Evolutionary conservation across 2,113 vertebrate genomes (phyloP).

Genomic region (Charina bottae): DNA sequence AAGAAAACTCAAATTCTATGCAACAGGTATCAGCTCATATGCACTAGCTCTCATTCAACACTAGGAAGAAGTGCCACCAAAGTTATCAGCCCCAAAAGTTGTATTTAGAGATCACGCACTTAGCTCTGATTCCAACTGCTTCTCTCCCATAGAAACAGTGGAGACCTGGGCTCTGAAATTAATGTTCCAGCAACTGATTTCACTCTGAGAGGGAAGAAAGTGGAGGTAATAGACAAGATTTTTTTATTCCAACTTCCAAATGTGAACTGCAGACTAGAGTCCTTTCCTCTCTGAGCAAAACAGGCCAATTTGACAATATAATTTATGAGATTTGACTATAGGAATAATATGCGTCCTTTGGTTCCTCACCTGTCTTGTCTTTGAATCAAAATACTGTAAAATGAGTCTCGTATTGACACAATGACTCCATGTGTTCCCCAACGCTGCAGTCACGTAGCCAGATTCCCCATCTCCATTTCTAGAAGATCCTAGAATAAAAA

Average conservation of each 20-base stretch:
- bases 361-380: conserved; percentile 77
- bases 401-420: conserved; percentile 83
- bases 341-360: not conserved
- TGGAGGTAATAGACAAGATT: not conserved
- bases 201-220: not conserved
- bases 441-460: conserved; percentile 77
- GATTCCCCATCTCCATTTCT: conserved; percentile 57
- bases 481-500: conserved; percentile 64
- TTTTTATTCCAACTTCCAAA: not conserved
- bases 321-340: not conserved
- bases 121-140: not conserved
- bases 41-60: not conserved
- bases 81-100: not conserved
- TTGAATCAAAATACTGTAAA: conserved; percentile 74
- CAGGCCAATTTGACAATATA: not conserved
- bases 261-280: not conserved
- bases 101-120: not conserved
- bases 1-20: not conserved
- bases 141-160: not conserved
- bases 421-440: conserved; percentile 88
- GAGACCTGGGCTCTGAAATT: not conserved
- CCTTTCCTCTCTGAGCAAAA: not conserved
- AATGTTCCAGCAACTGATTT: not conserved
- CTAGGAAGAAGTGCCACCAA: not conserved
- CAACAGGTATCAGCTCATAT: not conserved